These are phyloP conservation scores for Oryctolagus cuniculus DNA, from an alignment of 2,113 vertebrate species.

Conservation along the genomic window mOryCun1.1 NC_091444.1:9582501-9583000, in stretches of 20 bases:
- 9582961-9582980: not conserved
- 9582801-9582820: not conserved
- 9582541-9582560: not conserved
- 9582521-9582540: not conserved
- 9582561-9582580: not conserved
- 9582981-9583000: not conserved
- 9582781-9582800: not conserved
- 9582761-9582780: not conserved
- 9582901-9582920: not conserved
- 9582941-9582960: not conserved
- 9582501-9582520: not conserved
- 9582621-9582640: not conserved
- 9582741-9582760: not conserved
- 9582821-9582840: not conserved
- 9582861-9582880: not conserved
- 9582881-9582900: not conserved
- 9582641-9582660: not conserved
- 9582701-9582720: not conserved
- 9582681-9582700: not conserved
- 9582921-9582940: not conserved
- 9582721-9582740: not conserved
- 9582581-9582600: not conserved
- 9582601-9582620: not conserved
- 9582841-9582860: not conserved
- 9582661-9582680: not conserved